Evolutionary conservation across 2,113 vertebrate genomes (phyloP), one percentile per base, ranked within the genome.

Genomic region (Rissa tridactyla): DNA sequence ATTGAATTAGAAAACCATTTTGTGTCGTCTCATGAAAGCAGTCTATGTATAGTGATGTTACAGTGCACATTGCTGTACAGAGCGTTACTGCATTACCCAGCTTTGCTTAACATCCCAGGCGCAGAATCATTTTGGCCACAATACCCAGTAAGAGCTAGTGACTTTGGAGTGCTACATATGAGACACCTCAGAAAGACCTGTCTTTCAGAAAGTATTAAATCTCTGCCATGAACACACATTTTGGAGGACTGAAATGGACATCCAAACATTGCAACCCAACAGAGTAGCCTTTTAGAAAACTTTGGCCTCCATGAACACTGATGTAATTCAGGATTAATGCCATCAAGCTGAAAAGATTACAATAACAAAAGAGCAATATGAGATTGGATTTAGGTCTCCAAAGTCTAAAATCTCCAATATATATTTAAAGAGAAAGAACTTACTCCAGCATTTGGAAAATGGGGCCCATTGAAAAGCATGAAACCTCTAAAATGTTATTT

Each of bases 251-350:
- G 36, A 94, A 79, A 88, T 54, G 77, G 69, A 79, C 86, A 85
- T 92, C 32, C 40, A 94, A 76, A 87, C 29, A 66, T 4, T 58
- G 54, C 84, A 62, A 94, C 26, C n/a, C 61, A 84, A 87, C 46
- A 93, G 82, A 87, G 32, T 16, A 92, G 61, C 65, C 70, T 76
- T 88, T 92, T 82, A 85, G 72, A 94, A 92, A 96, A 94, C 29
- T 13, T 82, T 92, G 86, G 92, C 66, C 57, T 92, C 72, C 52
- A 21, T 46, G 38, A 87, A 82, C 77, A 87, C 64, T 95, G 88
- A 90, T 93, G 90, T 93, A 96, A 94, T 92, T 91, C 86, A 88
- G 76, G 57, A 96, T 94, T 91, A 92, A 86, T 91, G 83, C 77
- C 80, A 92, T 22, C 2, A 2, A 94, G n/a, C 68, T 92, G 57